phyloP scores from a whole-genome alignment of 2,113 vertebrate species.

The Cranoglanis bouderius region DNA sequence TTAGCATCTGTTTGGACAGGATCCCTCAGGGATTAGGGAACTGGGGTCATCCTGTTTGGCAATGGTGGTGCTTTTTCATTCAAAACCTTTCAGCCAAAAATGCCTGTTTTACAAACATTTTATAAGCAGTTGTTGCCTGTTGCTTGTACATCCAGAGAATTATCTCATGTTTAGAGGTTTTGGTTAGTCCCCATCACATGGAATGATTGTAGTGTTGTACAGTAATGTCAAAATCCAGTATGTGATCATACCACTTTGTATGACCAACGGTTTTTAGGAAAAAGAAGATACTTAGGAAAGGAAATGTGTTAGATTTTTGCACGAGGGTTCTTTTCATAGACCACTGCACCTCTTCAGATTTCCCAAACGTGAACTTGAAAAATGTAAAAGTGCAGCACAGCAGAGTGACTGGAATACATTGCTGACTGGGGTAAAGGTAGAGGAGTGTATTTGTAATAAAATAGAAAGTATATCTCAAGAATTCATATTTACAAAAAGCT shows the following conservation, averaged over 20 bases:
- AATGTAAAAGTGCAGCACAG: not conserved
- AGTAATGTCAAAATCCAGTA: not conserved
- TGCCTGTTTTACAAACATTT: not conserved
- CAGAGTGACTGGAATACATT: not conserved
- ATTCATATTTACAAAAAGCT: not conserved
- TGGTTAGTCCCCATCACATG: not conserved
- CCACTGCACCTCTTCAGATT: not conserved
- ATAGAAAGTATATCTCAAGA: not conserved
- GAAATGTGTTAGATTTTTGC: not conserved
- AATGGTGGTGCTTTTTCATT: not conserved
- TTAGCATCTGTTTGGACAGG: not conserved
- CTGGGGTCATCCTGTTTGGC: not conserved
- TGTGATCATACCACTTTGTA: not conserved
- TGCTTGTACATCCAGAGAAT: not conserved
- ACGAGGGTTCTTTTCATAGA: not conserved
- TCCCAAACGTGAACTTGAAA: not conserved
- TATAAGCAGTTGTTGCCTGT: not conserved
- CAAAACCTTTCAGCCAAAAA: not conserved
- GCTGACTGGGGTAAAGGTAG: not conserved
- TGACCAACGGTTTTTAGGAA: not conserved
- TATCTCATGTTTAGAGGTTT: not conserved
- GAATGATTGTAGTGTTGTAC: not conserved
- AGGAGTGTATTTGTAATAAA: not conserved
- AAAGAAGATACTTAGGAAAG: not conserved
- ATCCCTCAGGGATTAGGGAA: not conserved